Evolutionary conservation across 2,113 vertebrate genomes (phyloP), one percentile per base, ranked within the genome.

Genomic region (Tychaedon coryphoeus): DNA sequence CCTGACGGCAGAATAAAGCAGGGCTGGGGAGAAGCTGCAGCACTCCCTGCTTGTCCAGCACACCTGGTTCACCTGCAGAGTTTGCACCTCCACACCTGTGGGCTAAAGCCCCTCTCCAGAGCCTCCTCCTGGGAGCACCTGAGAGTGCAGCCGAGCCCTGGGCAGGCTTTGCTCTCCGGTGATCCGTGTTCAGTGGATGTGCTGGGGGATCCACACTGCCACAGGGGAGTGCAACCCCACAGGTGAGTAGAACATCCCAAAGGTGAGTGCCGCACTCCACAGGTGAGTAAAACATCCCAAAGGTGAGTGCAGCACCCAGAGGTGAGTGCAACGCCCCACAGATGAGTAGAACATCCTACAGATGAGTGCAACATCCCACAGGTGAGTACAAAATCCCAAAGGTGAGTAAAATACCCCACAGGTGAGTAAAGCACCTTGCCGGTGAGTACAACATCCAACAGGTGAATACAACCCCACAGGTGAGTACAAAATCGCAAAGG

Each of bases 211-310:
- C 62, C 50, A 22, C 0, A 5, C 36, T 70, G 38, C 34, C 40
- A 25, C 51, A 6, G 51, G 19, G 13, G 48, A 64, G 18, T 51
- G 15, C 2, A 31, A 1, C n/a, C n/a, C n/a, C n/a, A n/a, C n/a
- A n/a, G n/a, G n/a, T n/a, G n/a, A n/a, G n/a, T n/a, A n/a, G n/a
- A n/a, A n/a, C 25, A 50, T 26, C 18, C n/a, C 13, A 7, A 8
- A 66, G 12, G n/a, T 26, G 66, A 7, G 5, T 51, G 1, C 0
- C 50, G 2, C 13, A n/a, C n/a, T 19, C 25, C 25, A 9, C 8
- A 70, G 11, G 28, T 18, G 48, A 40, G 2, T 4, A 0, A 4
- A 53, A 0, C 8, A 54, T 16, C 19, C 15, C 8, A 9, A n/a
- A n/a, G n/a, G n/a, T n/a, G n/a, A n/a, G n/a, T n/a, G n/a, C n/a